Evolutionary conservation across 2,888 invertebrate genomes (phyloP).

Genomic region (Philonicus albiceps): DNA sequence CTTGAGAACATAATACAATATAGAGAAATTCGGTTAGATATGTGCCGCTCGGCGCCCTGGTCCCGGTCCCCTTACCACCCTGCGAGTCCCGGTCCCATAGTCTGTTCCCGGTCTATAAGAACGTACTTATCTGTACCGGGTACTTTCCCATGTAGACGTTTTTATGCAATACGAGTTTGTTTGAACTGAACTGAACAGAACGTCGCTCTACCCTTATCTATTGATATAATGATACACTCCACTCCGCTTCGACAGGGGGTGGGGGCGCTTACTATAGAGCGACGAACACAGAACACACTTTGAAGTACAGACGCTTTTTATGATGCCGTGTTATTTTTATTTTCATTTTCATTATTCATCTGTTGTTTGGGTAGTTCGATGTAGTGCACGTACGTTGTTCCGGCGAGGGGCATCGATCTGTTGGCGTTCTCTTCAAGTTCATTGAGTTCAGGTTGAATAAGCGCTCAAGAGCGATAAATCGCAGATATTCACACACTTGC

Average conservation of each 20-base stretch:
- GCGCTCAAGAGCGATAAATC: neutral
- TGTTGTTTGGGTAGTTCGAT: neutral
- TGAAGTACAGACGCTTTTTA: conserved; percentile 9
- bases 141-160: conserved; percentile 30
- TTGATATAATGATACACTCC: conserved; percentile 33
- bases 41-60: neutral
- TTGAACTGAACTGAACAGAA: neutral
- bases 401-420: neutral
- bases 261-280: neutral
- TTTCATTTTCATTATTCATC: neutral
- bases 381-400: neutral
- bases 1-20: conserved; percentile 47
- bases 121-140: conserved; percentile 28
- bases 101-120: conserved; percentile 16
- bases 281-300: neutral
- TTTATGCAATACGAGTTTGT: conserved; percentile 28
- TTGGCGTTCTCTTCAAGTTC: neutral
- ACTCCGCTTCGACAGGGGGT: neutral
- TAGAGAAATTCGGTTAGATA: conserved; percentile 45
- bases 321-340: neutral
- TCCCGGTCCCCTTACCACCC: neutral
- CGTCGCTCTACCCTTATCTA: conserved; percentile 30
- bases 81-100: neutral
- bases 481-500: neutral
- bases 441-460: neutral